These are phyloP conservation scores for Seira musarum DNA, from an alignment of 2,888 invertebrate genomes.

Conservation along the genomic window DNA sequence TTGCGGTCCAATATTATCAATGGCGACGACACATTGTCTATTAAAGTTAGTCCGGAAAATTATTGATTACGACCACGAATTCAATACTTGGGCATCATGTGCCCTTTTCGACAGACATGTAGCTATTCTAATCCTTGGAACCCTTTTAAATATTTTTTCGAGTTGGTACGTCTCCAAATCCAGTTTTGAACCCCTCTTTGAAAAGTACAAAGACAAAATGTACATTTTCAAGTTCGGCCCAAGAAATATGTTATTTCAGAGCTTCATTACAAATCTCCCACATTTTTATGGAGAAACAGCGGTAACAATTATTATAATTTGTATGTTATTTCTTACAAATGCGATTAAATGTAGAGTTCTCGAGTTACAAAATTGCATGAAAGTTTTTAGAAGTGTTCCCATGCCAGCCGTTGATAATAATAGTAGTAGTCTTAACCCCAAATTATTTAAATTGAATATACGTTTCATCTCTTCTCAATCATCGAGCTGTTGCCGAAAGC, in stretches of 20 bases:
- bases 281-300: slow-evolving; percentile 25
- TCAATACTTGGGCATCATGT: background rate
- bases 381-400: no score
- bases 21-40: background rate
- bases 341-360: no score
- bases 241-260: background rate
- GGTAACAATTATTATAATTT: background rate
- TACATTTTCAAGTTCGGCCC: background rate
- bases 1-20: slow-evolving; percentile 2
- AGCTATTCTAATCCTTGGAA: background rate
- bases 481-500: background rate
- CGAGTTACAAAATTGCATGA: no score
- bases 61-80: slow-evolving; percentile 14
- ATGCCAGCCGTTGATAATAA: no score
- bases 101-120: slow-evolving; percentile 17
- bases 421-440: no score
- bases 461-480: background rate
- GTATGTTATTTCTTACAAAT: slow-evolving; percentile 25
- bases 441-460: no score
- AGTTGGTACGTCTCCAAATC: slow-evolving; percentile 14
- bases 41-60: background rate
- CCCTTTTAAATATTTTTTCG: background rate
- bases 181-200: background rate
- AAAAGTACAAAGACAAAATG: background rate
- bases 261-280: background rate